These are phyloP conservation scores for Chiloscyllium plagiosum DNA, from an alignment of 2,113 vertebrate species.

Conservation along the genomic window DNA sequence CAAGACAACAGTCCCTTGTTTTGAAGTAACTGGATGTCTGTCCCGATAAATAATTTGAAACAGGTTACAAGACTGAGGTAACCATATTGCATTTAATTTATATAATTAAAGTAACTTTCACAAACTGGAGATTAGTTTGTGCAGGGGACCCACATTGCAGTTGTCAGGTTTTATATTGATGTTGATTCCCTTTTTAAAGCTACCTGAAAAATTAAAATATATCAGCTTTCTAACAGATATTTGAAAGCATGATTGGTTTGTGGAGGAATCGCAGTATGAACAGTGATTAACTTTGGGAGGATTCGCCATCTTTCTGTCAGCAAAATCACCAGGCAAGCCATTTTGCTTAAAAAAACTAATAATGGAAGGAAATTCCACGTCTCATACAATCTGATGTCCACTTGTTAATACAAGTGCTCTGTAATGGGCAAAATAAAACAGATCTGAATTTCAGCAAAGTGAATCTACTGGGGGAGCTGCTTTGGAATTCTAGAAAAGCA, in stretches of 20 bases:
- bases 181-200: not conserved
- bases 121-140: not conserved
- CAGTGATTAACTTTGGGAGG: not conserved
- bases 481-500: not conserved
- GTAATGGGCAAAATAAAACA: not conserved
- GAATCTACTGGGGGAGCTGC: not conserved
- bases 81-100: not conserved
- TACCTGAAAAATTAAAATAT: not conserved
- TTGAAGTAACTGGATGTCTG: not conserved
- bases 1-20: not conserved
- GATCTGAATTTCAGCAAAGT: not conserved
- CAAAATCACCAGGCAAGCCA: not conserved
- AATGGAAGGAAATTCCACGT: not conserved
- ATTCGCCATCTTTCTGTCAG: not conserved
- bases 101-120: not conserved
- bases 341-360: not conserved
- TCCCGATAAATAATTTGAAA: conserved; percentile 19
- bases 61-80: not conserved
- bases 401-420: not conserved
- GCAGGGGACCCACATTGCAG: not conserved
- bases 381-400: not conserved
- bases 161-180: not conserved
- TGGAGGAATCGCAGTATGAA: not conserved
- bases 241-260: not conserved
- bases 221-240: not conserved